A percentile compares a stretch with the other conserved stretches of the same genome.
Conservation (phyloP, 2,113 vertebrate species). For the Noturus placidus region DNA sequence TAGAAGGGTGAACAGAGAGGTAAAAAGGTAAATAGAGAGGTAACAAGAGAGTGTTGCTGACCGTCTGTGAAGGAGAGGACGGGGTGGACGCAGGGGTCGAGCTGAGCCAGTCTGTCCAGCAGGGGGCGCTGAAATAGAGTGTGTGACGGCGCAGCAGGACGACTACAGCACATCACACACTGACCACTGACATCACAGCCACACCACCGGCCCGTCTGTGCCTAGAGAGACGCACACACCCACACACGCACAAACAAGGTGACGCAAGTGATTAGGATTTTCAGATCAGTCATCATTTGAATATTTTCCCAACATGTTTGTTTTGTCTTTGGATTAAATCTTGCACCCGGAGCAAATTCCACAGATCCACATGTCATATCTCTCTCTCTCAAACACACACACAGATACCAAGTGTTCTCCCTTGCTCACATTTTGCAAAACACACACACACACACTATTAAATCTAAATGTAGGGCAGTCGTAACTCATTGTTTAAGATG, state of each 20-base stretch:
- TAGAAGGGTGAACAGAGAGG: too few relatives aligned
- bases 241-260: slow-evolving; percentile 13
- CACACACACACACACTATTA: not conserved
- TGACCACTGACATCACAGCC: slow-evolving; percentile 78
- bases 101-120: slow-evolving; percentile 81
- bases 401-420: not conserved
- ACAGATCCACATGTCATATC: not conserved
- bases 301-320: not conserved
- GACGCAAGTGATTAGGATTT: not conserved
- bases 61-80: slow-evolving; percentile 84
- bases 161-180: slow-evolving; percentile 75
- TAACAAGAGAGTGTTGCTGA: slow-evolving; percentile 59
- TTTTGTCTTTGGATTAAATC: slow-evolving; percentile 9
- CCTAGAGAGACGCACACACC: not conserved
- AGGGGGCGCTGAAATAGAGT: slow-evolving; percentile 78
- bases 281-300: not conserved
- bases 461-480: too few relatives aligned
- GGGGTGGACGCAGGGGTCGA: slow-evolving; percentile 82
- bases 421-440: not conserved
- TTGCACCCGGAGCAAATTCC: not conserved
- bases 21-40: not conserved
- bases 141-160: slow-evolving; percentile 57
- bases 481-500: too few relatives aligned
- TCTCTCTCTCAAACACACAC: not conserved
- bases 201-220: slow-evolving; percentile 52